Evolutionary conservation across 2,888 invertebrate species (phyloP).

Genomic region (Barypeithes pellucidus): DNA sequence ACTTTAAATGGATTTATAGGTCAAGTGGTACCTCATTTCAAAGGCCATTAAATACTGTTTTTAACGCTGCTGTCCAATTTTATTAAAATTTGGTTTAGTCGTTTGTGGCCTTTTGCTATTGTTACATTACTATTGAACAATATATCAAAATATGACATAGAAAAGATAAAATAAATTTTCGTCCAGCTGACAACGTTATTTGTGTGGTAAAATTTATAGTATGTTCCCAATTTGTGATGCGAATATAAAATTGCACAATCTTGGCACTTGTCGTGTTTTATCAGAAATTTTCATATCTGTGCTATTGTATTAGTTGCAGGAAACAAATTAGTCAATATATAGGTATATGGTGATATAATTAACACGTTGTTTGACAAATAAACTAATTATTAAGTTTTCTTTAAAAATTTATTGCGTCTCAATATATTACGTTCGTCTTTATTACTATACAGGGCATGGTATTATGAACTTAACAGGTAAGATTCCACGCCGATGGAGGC

Average conservation of each 20-base stretch:
- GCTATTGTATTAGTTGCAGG: not conserved
- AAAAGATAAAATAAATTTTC: not conserved
- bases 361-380: not conserved
- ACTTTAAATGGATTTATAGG: too few species aligned
- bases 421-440: not conserved
- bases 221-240: not conserved
- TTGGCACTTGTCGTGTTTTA: conserved; percentile 6
- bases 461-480: too few species aligned
- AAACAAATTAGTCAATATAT: not conserved
- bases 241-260: conserved; percentile 3
- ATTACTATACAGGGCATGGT: too few species aligned
- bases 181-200: not conserved
- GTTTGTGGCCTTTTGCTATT: too few species aligned
- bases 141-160: not conserved
- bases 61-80: too few species aligned
- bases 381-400: conserved; percentile 2
- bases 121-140: not conserved
- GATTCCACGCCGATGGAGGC: too few species aligned
- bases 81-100: too few species aligned
- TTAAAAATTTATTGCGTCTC: not conserved
- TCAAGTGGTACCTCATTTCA: too few species aligned
- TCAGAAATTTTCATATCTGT: not conserved
- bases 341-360: not conserved
- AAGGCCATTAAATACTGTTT: too few species aligned
- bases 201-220: not conserved